Percentiles rank a stretch among this genome's conserved stretches.
Evolutionary conservation across 2,888 invertebrate species (phyloP).

Genomic region (Lepidocyrtinus sp.): DNA sequence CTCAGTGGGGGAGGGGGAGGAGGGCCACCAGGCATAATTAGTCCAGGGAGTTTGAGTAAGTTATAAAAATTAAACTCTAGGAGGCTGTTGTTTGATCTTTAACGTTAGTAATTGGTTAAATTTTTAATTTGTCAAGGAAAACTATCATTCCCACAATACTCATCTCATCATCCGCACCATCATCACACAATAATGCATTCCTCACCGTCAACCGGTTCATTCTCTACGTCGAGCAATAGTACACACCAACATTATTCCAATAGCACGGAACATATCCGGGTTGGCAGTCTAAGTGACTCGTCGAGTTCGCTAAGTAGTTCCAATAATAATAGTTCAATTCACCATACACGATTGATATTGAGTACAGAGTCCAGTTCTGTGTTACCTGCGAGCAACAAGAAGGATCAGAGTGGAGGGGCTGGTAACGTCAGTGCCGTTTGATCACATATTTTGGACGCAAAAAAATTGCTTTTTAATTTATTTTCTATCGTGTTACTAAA

Average conservation of each 20-base stretch:
- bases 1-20: not conserved
- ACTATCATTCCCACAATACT: slow-evolving; percentile 36
- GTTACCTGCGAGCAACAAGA: slow-evolving; percentile 50
- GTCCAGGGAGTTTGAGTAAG: slow-evolving; percentile 59
- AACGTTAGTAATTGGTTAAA: not conserved
- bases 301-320: slow-evolving; percentile 52
- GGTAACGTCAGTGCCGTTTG: slow-evolving; percentile 47
- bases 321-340: slow-evolving; percentile 51
- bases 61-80: slow-evolving; percentile 4
- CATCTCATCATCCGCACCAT: slow-evolving; percentile 13
- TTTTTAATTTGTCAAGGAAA: slow-evolving; percentile 27
- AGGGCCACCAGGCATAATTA: not conserved
- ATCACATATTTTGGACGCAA: not conserved
- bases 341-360: slow-evolving; percentile 44
- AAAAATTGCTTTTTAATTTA: not conserved
- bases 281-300: slow-evolving; percentile 36
- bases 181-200: slow-evolving; percentile 34
- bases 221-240: slow-evolving; percentile 11
- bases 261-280: slow-evolving; percentile 34
- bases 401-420: slow-evolving; percentile 26
- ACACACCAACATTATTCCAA: slow-evolving; percentile 25
- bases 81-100: not conserved
- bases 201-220: slow-evolving; percentile 39
- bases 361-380: slow-evolving; percentile 58
- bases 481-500: not conserved